Conservation (phyloP, 2,888 invertebrate genomes). For the Polyommatus iphigenia region DNA sequence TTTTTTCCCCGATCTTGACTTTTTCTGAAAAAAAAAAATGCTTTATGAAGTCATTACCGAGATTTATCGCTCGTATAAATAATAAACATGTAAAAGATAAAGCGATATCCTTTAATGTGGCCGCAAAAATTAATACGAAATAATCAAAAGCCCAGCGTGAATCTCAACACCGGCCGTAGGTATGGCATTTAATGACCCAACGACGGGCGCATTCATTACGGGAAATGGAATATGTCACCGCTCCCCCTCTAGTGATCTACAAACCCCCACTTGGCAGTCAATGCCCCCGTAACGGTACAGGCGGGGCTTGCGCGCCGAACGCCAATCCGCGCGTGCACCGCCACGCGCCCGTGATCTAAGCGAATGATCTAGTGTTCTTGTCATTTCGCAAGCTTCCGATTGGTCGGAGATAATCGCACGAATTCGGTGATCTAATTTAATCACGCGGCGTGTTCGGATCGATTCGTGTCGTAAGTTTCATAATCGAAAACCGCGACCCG, state of each 20-base stretch:
- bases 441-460: constrained; percentile 32
- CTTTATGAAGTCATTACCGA: constrained; percentile 2
- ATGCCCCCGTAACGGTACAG: constrained; percentile 77
- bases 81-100: constrained; percentile 1
- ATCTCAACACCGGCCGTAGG: constrained; percentile 22
- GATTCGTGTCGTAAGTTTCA: constrained; percentile 33
- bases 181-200: constrained; percentile 27
- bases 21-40: background rate
- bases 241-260: constrained; percentile 66
- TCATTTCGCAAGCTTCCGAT: constrained; percentile 74
- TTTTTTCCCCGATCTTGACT: background rate
- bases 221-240: constrained; percentile 69
- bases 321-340: constrained; percentile 72
- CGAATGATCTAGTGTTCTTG: constrained; percentile 77
- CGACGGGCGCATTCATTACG: constrained; percentile 63
- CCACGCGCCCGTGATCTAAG: constrained; percentile 68
- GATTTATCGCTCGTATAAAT: constrained; percentile 1
- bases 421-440: constrained; percentile 66
- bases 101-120: background rate
- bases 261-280: constrained; percentile 74
- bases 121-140: constrained; percentile 15
- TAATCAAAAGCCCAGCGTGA: constrained; percentile 28
- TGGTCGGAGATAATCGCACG: constrained; percentile 64
- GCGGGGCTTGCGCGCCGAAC: constrained; percentile 69
- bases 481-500: constrained; percentile 40